Base-by-base conservation (phyloP, 2,797 vertebrate genomes). In the Pseudomugil tenellus region DNA sequence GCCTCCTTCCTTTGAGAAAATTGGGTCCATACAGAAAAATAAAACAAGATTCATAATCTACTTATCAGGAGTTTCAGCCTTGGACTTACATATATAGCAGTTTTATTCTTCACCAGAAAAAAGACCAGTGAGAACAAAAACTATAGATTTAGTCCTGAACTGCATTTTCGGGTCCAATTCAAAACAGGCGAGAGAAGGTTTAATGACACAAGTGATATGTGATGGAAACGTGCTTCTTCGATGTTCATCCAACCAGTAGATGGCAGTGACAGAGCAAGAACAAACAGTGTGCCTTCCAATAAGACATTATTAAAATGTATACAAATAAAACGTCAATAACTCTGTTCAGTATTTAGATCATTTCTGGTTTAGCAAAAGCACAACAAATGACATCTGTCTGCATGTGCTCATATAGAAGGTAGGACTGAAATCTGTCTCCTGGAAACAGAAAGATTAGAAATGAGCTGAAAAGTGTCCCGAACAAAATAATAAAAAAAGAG, bases 191-290 rank as follows among this genome's bases (percentile, higher is more conserved):
- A 34, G 41, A 28, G 61, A 58, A 67, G 32, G 34, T 37, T 67
- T 23, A 41, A 56, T 37, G 37, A 1, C 10, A 21, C 17, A 25
- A 52, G 28, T 60, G 29, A 69, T 48, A 8, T 64, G 39, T 58
- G 7, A 34, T 12, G 48, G 1, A 63, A 60, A 56, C 51, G 19
- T 41, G 34, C 19, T 19, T 39, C 6, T n/a, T 52, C 64, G 17
- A 66, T 75, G 55, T 56, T 57, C 70, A 34, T 71, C 72, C 31
- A 55, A 64, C 92, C 92, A 93, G 92, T 81, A 92, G 92, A 85
- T 89, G 92, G 91, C 90, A 91, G 83, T 85, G 84, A 84, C 46
- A 84, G 83, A 76, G 81, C 76, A 87, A 91, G 28, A 86, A 89
- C 80, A 65, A 39, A n/a, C 3, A 25, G 6, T 53, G 72, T 48